Evolutionary conservation across 2,797 vertebrate species (phyloP).

Genomic region (Myotis myotis): DNA sequence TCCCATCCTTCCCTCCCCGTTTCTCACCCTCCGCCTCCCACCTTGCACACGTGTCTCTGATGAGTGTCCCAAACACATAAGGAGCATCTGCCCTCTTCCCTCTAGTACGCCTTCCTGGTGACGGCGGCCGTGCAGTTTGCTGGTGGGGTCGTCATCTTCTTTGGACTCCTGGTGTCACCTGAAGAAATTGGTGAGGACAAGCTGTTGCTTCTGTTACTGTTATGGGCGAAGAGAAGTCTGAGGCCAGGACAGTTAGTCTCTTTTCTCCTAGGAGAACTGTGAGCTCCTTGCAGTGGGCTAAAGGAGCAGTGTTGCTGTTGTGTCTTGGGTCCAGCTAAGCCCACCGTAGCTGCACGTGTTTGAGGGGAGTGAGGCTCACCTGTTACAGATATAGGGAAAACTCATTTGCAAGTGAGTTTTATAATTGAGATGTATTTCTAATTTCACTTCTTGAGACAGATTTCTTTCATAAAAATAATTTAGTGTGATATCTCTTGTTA

Average conservation of each 20-base stretch:
- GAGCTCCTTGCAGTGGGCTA: not conserved
- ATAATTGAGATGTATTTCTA: not conserved
- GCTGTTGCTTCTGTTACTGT: not conserved
- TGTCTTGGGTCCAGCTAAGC: not conserved
- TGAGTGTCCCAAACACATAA: not conserved
- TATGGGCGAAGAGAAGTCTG: not conserved
- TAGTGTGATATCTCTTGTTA: not conserved
- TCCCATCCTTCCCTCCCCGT: accelerated
- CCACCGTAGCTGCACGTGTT: not conserved
- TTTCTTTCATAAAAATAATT: slow-evolving; percentile 14
- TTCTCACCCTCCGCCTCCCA: not conserved
- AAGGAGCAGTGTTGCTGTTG: not conserved
- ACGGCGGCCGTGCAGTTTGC: slow-evolving; percentile 97
- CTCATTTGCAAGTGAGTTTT: not conserved
- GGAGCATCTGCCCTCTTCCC: not conserved
- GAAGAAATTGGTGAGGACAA: slow-evolving; percentile 94
- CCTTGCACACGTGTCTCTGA: accelerated
- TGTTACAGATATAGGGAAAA: not conserved
- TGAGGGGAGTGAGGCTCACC: not conserved
- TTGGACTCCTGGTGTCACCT: slow-evolving; percentile 94
- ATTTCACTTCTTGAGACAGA: slow-evolving; percentile 18
- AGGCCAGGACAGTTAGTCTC: not conserved
- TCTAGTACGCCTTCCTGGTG: slow-evolving; percentile 96
- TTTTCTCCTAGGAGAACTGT: not conserved
- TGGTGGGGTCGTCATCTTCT: slow-evolving; percentile 95